Conservation (phyloP, 1,140 invertebrate species). For the Sesamia nonagrioides region DNA sequence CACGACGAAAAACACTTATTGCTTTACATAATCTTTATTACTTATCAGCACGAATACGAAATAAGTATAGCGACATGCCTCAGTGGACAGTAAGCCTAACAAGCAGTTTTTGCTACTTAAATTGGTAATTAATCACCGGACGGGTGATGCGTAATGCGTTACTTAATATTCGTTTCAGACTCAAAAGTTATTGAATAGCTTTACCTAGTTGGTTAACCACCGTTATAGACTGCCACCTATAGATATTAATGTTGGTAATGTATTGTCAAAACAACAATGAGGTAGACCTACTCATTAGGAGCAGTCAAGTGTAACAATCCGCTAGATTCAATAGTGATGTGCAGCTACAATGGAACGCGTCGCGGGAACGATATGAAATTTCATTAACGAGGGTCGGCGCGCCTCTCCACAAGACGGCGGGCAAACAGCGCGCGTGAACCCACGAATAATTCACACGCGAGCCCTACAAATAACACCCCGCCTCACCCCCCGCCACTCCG, state of each 20-base stretch:
- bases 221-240: constrained; percentile 19
- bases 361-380: constrained; percentile 81
- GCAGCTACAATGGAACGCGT: constrained; percentile 67
- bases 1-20: constrained; percentile 46
- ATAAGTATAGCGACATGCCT: constrained; percentile 42
- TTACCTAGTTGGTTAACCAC: constrained; percentile 9
- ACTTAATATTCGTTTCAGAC: background rate
- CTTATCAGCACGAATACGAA: constrained; percentile 48
- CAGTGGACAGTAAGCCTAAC: constrained; percentile 35
- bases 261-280: constrained; percentile 48
- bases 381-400: constrained; percentile 81
- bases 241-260: constrained; percentile 6
- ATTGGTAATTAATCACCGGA: constrained; percentile 43
- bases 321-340: constrained; percentile 57
- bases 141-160: constrained; percentile 15
- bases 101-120: constrained; percentile 34
- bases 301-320: constrained; percentile 70
- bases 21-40: constrained; percentile 50
- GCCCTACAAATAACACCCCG: constrained; percentile 83
- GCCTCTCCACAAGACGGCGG: constrained; percentile 76
- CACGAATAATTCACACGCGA: constrained; percentile 87
- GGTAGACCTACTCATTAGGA: constrained; percentile 39
- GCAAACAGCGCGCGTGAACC: constrained; percentile 84
- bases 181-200: constrained; percentile 19
- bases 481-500: constrained; percentile 56